Conservation (phyloP, 2,888 invertebrate genomes). For the Eustalomyia histrio region DNA sequence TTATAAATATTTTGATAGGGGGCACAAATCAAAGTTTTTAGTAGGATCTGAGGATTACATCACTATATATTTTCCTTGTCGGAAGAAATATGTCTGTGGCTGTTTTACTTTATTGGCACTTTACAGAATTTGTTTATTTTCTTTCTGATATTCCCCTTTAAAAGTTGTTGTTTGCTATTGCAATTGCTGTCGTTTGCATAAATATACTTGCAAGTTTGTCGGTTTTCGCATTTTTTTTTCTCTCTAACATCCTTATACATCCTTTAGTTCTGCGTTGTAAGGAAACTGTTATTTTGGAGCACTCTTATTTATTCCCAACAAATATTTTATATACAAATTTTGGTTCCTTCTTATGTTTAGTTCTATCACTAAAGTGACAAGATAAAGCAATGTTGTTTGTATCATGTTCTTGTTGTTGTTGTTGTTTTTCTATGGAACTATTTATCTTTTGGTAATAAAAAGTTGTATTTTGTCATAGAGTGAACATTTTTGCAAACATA, state of each 20-base stretch:
- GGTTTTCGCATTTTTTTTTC: neutral
- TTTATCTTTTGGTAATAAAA: neutral
- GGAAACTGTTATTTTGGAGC: neutral
- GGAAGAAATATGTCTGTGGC: neutral
- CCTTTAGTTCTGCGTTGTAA: neutral
- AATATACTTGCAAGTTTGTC: neutral
- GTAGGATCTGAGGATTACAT: no score
- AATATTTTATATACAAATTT: neutral
- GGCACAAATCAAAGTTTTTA: no score
- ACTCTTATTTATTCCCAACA: neutral
- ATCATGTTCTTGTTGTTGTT: neutral
- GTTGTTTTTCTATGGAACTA: no score
- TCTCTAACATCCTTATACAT: neutral
- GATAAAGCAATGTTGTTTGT: constrained; percentile 6
- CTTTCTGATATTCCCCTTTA: neutral
- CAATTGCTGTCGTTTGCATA: constrained; percentile 11
- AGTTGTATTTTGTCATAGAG: neutral
- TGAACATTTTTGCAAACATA: no score
- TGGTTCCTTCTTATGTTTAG: neutral
- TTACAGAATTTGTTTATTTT: neutral
- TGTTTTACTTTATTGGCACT: constrained; percentile 23
- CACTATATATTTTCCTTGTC: no score
- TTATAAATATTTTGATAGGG: no score
- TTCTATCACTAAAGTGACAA: constrained; percentile 1
- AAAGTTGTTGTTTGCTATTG: neutral